Base-by-base conservation (phyloP, 2,797 vertebrate genomes). In the Ambastaia sidthimunki region DNA sequence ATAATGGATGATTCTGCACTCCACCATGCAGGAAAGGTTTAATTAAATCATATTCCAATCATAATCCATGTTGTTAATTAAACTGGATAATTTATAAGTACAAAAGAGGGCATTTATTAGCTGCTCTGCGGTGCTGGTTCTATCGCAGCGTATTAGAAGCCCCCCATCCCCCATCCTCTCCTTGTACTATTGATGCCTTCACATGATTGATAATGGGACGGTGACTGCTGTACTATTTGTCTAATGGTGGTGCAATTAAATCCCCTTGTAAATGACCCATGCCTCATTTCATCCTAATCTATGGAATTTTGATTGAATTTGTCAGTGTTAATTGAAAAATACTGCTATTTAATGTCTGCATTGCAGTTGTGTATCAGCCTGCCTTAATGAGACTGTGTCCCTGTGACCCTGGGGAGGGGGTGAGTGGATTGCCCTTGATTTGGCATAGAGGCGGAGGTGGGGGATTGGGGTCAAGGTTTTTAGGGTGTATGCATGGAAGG, bases 161-260 rank as follows among this genome's bases (percentile, higher is more conserved):
- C 62, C 34, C 57, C 68, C 62, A 19, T 75, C 86, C 70, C 86
- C 74, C 77, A 88, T 85, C 87, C 91, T 92, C 92, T 91, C 89
- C 89, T 92, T 92, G 93, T 91, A 93, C 95, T 94, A 95, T 96
- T 94, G 96, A 96, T 95, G 97, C 96, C 94, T 89, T 90, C 80
- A 89, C 94, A 94, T 98, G 97, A 99, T 98, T 96, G 96, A 99
- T 98, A 94, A 94, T 93, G 94, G 95, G 94, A 93, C 94, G 92
- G 94, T 93, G 96, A 93, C 93, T 93, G 96, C 96, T 95, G 96
- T 94, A 96, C 97, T 97, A 97, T 97, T 98, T 98, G 96, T 98
- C 97, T 99, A 98, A 99, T 99, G 96, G 97, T 95, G 95, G 96
- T 95, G 96, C 97, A 97, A 99, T 99, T 98, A 98, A 97, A 98